phyloP scores from a whole-genome alignment of 2,113 vertebrate species.

The Bostrychus sinensis region DNA sequence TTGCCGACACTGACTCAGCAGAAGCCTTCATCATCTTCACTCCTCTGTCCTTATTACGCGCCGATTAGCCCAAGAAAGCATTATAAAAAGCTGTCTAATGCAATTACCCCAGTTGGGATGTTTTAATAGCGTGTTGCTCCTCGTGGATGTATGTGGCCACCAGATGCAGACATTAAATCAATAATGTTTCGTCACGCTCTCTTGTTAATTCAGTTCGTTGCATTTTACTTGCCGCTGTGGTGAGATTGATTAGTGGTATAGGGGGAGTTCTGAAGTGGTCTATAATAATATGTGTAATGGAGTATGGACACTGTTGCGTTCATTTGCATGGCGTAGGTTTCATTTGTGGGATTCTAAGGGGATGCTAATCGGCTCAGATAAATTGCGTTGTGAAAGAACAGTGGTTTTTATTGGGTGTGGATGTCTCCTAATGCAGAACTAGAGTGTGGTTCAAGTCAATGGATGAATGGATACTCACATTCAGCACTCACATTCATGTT shows the following conservation, averaged over 20 bases:
- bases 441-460: not conserved
- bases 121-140: conserved; percentile 73
- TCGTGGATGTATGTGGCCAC: conserved; percentile 63
- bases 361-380: conserved; percentile 48
- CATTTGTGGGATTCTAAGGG: conserved; percentile 37
- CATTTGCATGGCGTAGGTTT: conserved; percentile 60
- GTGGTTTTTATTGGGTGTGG: conserved; percentile 43
- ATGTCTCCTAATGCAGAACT: not conserved
- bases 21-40: conserved; percentile 32
- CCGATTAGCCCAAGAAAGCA: conserved; percentile 74
- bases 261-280: conserved; percentile 67
- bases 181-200: conserved; percentile 71
- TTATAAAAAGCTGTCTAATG: conserved; percentile 78
- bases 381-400: conserved; percentile 43
- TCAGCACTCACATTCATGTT: conserved; percentile 15
- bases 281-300: conserved; percentile 65
- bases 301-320: conserved; percentile 47
- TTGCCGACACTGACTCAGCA: conserved; percentile 64
- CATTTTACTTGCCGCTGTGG: conserved; percentile 63
- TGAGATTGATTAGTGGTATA: conserved; percentile 72
- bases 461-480: conserved; percentile 23
- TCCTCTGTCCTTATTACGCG: conserved; percentile 66
- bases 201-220: conserved; percentile 68
- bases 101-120: conserved; percentile 75
- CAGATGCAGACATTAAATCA: conserved; percentile 75